phyloP scores from a whole-genome alignment of 2,797 vertebrate species.

The Microcaecilia unicolor region DNA sequence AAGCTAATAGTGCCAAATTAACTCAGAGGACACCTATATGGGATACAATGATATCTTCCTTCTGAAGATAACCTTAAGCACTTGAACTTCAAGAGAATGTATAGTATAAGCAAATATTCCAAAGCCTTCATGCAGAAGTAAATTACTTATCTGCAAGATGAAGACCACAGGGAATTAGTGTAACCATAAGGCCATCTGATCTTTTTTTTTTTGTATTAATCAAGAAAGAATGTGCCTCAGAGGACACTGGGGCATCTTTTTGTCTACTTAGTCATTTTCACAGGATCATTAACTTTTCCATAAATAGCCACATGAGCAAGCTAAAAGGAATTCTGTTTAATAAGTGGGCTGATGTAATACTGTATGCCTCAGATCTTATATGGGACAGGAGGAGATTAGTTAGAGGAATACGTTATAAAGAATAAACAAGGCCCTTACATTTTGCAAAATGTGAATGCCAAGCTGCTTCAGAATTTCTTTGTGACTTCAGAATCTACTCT shows the following conservation, averaged over 20 bases:
- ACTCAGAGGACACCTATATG: no score
- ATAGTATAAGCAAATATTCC: slow-evolving; percentile 47
- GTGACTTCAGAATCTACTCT: no score
- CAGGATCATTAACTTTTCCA: not conserved
- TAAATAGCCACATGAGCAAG: no score
- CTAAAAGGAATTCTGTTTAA: no score
- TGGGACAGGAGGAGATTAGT: no score
- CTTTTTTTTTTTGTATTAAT: slow-evolving; percentile 12
- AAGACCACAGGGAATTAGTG: slow-evolving; percentile 42
- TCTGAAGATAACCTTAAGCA: slow-evolving; percentile 41
- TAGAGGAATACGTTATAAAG: no score
- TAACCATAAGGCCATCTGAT: slow-evolving; percentile 38
- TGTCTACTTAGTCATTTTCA: slow-evolving; percentile 14
- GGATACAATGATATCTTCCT: slow-evolving; percentile 30
- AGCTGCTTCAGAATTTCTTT: no score
- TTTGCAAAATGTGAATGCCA: no score
- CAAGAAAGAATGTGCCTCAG: slow-evolving; percentile 11
- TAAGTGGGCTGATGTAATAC: no score
- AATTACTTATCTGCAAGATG: slow-evolving; percentile 45
- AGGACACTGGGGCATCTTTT: slow-evolving; percentile 1
- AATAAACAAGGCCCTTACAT: no score
- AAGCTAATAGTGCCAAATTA: slow-evolving; percentile 41
- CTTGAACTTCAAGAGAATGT: slow-evolving; percentile 46
- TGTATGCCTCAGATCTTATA: no score
- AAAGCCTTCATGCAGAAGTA: slow-evolving; percentile 41